These are phyloP conservation scores for Bos javanicus DNA, from an alignment of 2,113 vertebrate species.

Conservation along the genomic window DNA sequence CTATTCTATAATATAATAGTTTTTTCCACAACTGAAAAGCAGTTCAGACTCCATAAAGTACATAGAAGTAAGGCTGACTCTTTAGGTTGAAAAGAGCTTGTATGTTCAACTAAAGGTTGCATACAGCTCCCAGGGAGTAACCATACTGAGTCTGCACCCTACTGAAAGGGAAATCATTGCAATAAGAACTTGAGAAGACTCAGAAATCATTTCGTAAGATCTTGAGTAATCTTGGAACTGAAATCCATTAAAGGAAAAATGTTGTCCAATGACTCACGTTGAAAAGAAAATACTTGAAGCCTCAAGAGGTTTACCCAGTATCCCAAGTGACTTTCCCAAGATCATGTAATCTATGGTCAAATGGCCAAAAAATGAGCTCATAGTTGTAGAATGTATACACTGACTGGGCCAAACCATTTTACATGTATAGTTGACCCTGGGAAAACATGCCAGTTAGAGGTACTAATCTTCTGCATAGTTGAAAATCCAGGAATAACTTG, in stretches of 20 bases:
- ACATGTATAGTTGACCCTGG: not conserved
- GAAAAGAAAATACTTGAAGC: not conserved
- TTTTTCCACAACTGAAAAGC: not conserved
- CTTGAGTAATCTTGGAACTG: not conserved
- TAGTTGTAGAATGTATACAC: not conserved
- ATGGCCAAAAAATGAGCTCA: not conserved
- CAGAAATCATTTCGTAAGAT: not conserved
- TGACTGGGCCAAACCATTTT: not conserved
- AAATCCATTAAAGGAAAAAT: not conserved
- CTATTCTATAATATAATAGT: not conserved
- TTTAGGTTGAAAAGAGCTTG: not conserved
- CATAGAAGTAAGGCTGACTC: not conserved
- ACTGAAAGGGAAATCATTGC: not conserved
- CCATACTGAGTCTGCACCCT: rapidly evolving
- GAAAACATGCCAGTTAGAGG: not conserved
- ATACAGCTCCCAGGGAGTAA: no score
- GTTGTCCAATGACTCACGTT: not conserved
- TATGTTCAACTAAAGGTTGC: not conserved
- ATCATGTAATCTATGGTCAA: not conserved
- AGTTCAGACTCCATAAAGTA: not conserved
- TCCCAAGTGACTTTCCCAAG: not conserved
- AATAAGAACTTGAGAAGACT: not conserved
- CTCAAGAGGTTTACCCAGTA: not conserved
- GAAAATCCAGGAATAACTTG: not conserved
- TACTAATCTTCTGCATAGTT: no score